These are phyloP conservation scores for Rattus rattus DNA, from an alignment of 2,113 vertebrate species.

Conservation along the genomic window DNA sequence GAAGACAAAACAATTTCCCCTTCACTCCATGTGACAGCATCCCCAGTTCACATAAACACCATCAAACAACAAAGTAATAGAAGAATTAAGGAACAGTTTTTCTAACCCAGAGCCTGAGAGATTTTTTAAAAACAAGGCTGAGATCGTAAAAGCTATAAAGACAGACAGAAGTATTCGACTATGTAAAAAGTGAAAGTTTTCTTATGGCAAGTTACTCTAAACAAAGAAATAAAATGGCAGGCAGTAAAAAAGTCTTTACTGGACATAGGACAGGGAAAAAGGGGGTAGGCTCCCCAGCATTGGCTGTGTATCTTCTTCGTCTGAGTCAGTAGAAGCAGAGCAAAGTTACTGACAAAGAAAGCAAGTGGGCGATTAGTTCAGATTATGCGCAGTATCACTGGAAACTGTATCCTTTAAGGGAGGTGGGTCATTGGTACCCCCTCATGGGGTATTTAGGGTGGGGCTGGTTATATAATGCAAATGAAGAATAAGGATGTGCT, in stretches of 20 bases:
- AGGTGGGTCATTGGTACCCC: background rate
- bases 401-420: background rate
- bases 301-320: background rate
- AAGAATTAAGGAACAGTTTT: slow-evolving; percentile 14
- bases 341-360: background rate
- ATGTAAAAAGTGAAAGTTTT: background rate
- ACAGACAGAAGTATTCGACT: slow-evolving; percentile 22
- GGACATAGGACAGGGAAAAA: background rate
- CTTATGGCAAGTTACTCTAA: background rate
- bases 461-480: background rate
- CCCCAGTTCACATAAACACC: background rate
- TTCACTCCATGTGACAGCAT: background rate
- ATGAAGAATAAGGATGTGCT: background rate
- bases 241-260: background rate
- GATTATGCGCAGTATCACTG: background rate
- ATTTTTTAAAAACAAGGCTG: background rate
- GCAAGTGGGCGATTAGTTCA: background rate
- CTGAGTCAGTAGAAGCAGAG: background rate
- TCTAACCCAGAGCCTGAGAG: background rate
- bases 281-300: background rate
- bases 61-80: background rate
- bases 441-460: background rate
- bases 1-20: slow-evolving; percentile 27
- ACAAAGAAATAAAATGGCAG: slow-evolving; percentile 13
- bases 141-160: slow-evolving; percentile 26